Conservation (phyloP, 2,888 invertebrate genomes). For the Trisateles emortualis region DNA sequence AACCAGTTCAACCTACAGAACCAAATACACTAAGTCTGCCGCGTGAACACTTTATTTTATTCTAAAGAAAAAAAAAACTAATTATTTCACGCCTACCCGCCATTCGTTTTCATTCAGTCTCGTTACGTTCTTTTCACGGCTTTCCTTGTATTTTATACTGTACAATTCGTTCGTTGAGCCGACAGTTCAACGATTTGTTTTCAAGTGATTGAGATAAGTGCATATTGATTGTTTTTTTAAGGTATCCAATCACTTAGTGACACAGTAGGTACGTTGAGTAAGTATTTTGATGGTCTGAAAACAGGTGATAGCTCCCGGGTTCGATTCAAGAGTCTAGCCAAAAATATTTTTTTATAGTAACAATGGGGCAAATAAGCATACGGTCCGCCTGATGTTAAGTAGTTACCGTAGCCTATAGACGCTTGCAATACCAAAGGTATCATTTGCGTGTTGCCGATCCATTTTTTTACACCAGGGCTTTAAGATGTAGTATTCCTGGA, state of each 20-base stretch:
- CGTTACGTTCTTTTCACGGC: conserved; percentile 47
- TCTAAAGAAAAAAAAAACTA: conserved; percentile 56
- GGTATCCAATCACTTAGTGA: conserved; percentile 28
- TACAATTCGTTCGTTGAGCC: conserved; percentile 24
- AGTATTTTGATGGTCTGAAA: too few species aligned
- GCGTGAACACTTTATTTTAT: conserved; percentile 22
- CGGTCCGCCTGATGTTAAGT: too few species aligned
- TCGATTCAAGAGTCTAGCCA: too few species aligned
- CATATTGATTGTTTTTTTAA: conserved; percentile 32
- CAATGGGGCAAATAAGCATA: too few species aligned
- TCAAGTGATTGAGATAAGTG: conserved; percentile 37
- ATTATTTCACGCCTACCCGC: conserved; percentile 61
- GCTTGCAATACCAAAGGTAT: too few species aligned
- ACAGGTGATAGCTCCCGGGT: too few species aligned
- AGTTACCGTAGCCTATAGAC: too few species aligned
- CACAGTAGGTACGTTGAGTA: too few species aligned
- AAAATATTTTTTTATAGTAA: too few species aligned
- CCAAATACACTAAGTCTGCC: conserved; percentile 6
- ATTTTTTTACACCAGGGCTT: too few species aligned
- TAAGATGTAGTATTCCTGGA: too few species aligned
- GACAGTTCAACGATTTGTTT: conserved; percentile 28
- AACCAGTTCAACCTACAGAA: conserved; percentile 16
- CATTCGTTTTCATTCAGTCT: conserved; percentile 63
- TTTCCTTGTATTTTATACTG: conserved; percentile 35
- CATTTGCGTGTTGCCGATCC: too few species aligned